Evolutionary conservation across 2,113 vertebrate species (phyloP), one percentile per base, ranked within the genome.

Genomic region (Tragelaphus buxtoni): DNA sequence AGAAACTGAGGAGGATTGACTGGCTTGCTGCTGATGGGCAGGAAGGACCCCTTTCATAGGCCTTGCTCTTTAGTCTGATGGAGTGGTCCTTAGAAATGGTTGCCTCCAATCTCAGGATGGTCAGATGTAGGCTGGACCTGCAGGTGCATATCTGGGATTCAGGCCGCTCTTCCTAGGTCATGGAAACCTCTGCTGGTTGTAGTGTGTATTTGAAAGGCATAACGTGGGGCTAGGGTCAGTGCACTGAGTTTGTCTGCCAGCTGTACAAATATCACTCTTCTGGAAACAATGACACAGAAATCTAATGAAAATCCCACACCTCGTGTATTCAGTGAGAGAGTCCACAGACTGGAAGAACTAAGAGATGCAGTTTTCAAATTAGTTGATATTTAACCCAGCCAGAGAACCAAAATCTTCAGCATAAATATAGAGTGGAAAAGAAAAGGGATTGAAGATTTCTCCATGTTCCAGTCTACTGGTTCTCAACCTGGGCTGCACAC

Each of bases 201-300:
- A 14, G 35, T 60, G 24, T 30, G 22, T 45, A 32, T 90, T 72
- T n/a, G n/a, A n/a, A 60, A 88, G 69, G 13, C 17, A 49, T 28
- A n/a, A 24, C 2, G 0, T 3, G 24, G 30, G 22, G 4, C 9
- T 9, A 5, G 30, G 30, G 20, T 55, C 8, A 26, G 39, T 30
- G 3, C 20, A 11, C 2, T 16, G 9, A 26, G 6, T n/a, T 45
- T 3, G 16, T 18, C 4, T 20, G 35, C 30, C 42, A 47, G 0
- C 32, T n/a, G 35, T 81, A 35, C 22, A 63, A 49, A 32, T 69
- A 28, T 39, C 56, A 20, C 9, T 32, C 86, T 17, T 39, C 56
- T 47, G 32, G 49, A 56, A 39, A 42, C 17, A 42, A 30, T 32
- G 17, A 80, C 7, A 35, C 2, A 18, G 42, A 39, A 72, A 61